Conservation (phyloP, 2,797 vertebrate species). For the Notolabrus celidotus region DNA sequence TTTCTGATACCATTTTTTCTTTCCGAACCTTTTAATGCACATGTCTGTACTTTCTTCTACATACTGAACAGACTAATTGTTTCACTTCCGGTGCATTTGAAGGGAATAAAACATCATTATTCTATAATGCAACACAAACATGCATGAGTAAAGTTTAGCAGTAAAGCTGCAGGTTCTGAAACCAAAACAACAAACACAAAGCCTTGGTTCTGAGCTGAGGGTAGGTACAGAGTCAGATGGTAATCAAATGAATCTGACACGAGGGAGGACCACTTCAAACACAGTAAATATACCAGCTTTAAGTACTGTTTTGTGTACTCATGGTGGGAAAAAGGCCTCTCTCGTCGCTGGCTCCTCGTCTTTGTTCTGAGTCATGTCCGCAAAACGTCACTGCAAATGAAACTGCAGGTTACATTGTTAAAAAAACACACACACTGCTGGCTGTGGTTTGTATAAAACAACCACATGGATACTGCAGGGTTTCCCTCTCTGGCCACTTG, state of each 20-base stretch:
- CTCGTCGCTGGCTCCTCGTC: slow-evolving; percentile 1
- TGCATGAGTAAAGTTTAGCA: too few species aligned
- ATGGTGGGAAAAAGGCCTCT: slow-evolving; percentile 2
- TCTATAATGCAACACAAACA: too few species aligned
- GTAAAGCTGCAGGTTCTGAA: too few species aligned
- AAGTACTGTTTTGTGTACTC: slow-evolving; percentile 6
- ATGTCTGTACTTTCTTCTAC: too few species aligned
- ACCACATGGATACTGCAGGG: slow-evolving; percentile 33
- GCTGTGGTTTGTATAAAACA: slow-evolving; percentile 47
- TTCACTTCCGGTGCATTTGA: too few species aligned
- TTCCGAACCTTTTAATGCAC: too few species aligned
- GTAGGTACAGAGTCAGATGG: neutral
- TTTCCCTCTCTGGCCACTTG: slow-evolving; percentile 36
- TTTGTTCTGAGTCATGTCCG: slow-evolving; percentile 14
- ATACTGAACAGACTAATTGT: too few species aligned
- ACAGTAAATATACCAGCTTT: neutral
- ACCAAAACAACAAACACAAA: too few species aligned
- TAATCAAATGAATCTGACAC: neutral
- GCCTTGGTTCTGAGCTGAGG: too few species aligned
- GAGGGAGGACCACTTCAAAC: neutral
- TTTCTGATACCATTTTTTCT: too few species aligned
- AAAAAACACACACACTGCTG: slow-evolving; percentile 30
- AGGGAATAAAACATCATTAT: too few species aligned
- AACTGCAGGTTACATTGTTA: slow-evolving; percentile 57
- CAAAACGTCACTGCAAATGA: slow-evolving; percentile 45